These are phyloP conservation scores for Stichodactyla helianthus DNA, from an alignment of 64 coral and sea anemone genomes.

Conservation along the genomic window DNA sequence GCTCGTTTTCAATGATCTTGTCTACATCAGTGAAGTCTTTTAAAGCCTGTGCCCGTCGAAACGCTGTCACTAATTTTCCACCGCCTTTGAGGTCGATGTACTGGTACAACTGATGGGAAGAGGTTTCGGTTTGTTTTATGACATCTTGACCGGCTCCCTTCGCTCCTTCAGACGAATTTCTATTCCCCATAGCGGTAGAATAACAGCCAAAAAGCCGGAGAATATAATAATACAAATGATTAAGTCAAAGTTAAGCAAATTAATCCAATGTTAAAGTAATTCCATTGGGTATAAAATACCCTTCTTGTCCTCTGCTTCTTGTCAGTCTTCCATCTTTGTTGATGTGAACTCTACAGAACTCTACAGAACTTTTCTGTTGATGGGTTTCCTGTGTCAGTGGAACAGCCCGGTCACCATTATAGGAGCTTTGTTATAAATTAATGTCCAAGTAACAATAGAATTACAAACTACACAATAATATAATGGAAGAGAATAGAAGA, in stretches of 20 bases:
- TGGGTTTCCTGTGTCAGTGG: background rate
- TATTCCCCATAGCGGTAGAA: slow-evolving; percentile 59
- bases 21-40: slow-evolving; percentile 70
- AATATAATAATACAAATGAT: background rate
- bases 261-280: background rate
- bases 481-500: too few species aligned
- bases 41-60: slow-evolving; percentile 38
- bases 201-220: background rate
- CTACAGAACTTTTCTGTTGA: background rate
- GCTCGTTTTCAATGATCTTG: slow-evolving; percentile 47
- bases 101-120: slow-evolving; percentile 53
- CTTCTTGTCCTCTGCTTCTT: background rate
- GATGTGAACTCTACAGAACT: background rate
- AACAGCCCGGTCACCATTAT: too few species aligned
- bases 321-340: background rate
- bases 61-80: slow-evolving; percentile 62
- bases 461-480: too few species aligned
- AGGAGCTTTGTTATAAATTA: too few species aligned
- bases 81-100: slow-evolving; percentile 58
- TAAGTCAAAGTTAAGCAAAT: background rate
- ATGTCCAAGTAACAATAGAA: too few species aligned
- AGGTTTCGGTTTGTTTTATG: slow-evolving; percentile 75
- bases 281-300: background rate
- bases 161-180: slow-evolving; percentile 35
- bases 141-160: slow-evolving; percentile 84